Conservation (phyloP, 2,113 vertebrate genomes). For the Polypterus bichir region DNA sequence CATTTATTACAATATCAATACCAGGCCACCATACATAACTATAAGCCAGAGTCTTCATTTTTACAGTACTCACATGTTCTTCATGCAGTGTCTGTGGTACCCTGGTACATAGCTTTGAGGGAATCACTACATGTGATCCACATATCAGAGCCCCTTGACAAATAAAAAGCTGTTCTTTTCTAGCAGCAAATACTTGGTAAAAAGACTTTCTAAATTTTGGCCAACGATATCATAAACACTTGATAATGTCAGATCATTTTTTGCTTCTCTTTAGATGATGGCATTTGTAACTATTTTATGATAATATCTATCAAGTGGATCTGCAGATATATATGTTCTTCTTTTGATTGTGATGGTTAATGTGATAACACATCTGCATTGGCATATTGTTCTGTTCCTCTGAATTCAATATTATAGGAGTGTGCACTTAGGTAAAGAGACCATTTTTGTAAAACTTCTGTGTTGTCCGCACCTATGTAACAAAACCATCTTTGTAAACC, state of each 20-base stretch:
- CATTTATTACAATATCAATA: slow-evolving; percentile 14
- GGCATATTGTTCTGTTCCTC: slow-evolving; percentile 4
- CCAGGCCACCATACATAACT: slow-evolving; percentile 17
- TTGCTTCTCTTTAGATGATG: not conserved
- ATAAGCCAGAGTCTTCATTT: slow-evolving; percentile 15
- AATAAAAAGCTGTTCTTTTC: slow-evolving; percentile 1
- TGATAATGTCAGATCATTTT: slow-evolving; percentile 9
- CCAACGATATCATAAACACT: slow-evolving; percentile 11
- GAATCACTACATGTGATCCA: slow-evolving; percentile 7
- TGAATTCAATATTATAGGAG: slow-evolving; percentile 11
- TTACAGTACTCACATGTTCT: slow-evolving; percentile 2
- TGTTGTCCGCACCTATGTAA: too few species aligned
- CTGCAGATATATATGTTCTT: not conserved
- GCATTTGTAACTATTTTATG: slow-evolving; percentile 8
- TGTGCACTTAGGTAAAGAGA: not conserved
- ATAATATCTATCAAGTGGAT: slow-evolving; percentile 10
- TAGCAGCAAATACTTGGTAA: not conserved
- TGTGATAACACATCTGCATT: slow-evolving; percentile 12
- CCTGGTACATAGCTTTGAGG: slow-evolving; percentile 2
- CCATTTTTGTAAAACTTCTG: not conserved
- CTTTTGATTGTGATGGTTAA: not conserved
- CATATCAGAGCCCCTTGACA: slow-evolving; percentile 2
- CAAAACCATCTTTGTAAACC: slow-evolving; percentile 2
- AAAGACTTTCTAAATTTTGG: not conserved
- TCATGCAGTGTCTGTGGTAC: slow-evolving; percentile 13